phyloP scores from a whole-genome alignment of 2,888 invertebrate species.

The Rambutsinella grinnellia region DNA sequence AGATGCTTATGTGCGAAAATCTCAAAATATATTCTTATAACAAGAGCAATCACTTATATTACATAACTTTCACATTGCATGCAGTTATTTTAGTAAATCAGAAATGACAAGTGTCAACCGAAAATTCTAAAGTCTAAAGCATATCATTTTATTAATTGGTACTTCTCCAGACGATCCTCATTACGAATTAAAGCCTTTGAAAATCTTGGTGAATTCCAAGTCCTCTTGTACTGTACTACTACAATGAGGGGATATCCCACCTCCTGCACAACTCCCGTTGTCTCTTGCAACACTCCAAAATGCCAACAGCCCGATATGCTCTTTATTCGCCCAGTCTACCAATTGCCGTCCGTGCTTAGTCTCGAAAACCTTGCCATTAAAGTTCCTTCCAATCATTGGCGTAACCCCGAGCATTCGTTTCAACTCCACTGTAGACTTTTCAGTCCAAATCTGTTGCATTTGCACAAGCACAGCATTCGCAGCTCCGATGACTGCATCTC shows the following conservation, averaged over 20 bases:
- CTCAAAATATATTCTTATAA: neutral
- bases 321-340: slow-evolving; percentile 61
- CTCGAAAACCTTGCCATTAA: slow-evolving; percentile 61
- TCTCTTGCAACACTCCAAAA: slow-evolving; percentile 62
- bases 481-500: slow-evolving; percentile 61
- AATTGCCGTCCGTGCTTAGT: slow-evolving; percentile 55
- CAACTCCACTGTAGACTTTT: slow-evolving; percentile 57
- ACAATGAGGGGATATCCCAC: slow-evolving; percentile 58
- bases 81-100: neutral
- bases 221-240: slow-evolving; percentile 58
- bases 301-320: slow-evolving; percentile 56
- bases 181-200: slow-evolving; percentile 60
- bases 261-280: slow-evolving; percentile 60
- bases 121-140: neutral
- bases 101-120: neutral
- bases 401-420: slow-evolving; percentile 61
- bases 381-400: slow-evolving; percentile 63
- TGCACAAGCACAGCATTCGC: slow-evolving; percentile 53
- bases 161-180: neutral
- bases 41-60: neutral
- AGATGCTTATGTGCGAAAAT: neutral
- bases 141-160: neutral
- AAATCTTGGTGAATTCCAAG: slow-evolving; percentile 62
- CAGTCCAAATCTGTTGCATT: slow-evolving; percentile 64
- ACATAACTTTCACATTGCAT: neutral